phyloP scores from a whole-genome alignment of 2,888 invertebrate genomes.

The Agrotis segetum region DNA sequence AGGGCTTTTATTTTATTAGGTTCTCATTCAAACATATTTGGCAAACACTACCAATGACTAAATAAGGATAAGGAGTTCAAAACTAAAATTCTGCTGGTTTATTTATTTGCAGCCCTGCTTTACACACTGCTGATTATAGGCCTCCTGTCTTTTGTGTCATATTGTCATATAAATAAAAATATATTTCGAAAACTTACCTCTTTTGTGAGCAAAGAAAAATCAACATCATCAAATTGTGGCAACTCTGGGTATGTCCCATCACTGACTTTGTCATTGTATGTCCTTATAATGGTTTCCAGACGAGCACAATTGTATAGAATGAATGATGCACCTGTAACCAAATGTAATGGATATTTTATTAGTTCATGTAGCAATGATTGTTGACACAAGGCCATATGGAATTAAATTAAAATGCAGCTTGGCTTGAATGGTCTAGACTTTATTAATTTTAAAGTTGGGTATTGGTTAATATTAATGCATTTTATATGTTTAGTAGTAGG shows the following conservation, averaged over 20 bases:
- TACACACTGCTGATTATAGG: no score
- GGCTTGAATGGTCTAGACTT: conserved; percentile 2
- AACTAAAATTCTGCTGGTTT: no score
- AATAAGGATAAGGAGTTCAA: no score
- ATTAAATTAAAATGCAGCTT: conserved; percentile 9
- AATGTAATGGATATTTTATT: conserved; percentile 46
- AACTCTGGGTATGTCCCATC: conserved; percentile 91
- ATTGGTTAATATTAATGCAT: no score
- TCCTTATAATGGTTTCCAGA: conserved; percentile 92
- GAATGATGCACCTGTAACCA: conserved; percentile 92
- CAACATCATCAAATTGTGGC: conserved; percentile 90
- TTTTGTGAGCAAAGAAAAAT: conserved; percentile 92
- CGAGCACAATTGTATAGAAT: conserved; percentile 95
- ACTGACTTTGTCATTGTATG: conserved; percentile 91
- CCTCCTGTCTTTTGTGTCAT: no score
- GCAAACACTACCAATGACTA: no score
- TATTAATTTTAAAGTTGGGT: not conserved
- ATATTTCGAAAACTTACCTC: conserved; percentile 87
- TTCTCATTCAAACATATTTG: no score
- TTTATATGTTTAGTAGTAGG: no score
- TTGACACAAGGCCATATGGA: conserved; percentile 17
- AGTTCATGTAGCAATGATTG: conserved; percentile 14
- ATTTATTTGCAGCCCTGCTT: no score
- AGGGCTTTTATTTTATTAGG: no score
- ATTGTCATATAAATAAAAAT: no score